Evolutionary conservation across 2,888 invertebrate species (phyloP), one percentile per base, ranked within the genome.

Genomic region (Lasioglossum calceatum): DNA sequence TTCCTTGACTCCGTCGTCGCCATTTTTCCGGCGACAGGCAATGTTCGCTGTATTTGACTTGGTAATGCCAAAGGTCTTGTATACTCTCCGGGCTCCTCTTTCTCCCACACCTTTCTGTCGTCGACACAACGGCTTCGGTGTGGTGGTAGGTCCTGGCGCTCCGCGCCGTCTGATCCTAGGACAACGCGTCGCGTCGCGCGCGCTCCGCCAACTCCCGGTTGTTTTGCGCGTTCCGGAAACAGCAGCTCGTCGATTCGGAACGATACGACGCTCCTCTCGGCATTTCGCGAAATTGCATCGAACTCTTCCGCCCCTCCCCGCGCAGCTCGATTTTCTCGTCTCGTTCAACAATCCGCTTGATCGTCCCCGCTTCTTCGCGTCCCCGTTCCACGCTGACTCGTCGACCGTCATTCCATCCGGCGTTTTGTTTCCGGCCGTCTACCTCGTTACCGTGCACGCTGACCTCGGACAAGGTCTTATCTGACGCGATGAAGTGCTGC

Each of bases 31-130:
- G 79, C 90, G 90, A n/a, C 89, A 90, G 90, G 88, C 92, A 91
- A 92, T 91, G 92, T 89, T 92, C 91, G 80, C 85, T 74, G 89
- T 91, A 95, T 94, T 95, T 95, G 95, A 95, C 94, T 95, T 95
- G 95, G 94, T 95, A 95, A 95, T 95, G 91, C 91, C 87, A 89
- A 93, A 92, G 93, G 87, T 91, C 92, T 91, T 82, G 86, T 90
- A 90, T 91, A 87, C 86, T 85, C 89, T 87, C 89, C 81, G 50
- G 81, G 50, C 61, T 84, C 80, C 82, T 79, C 86, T 86, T 78
- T 83, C 87, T 78, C 72, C 70, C 81, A 77, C 82, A 82, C 85
- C 58, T 47, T 16, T 1, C 71, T 44, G 50, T 58, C 70, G 88
- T 75, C 88, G 86, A 89, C 91, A 83, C 93, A 92, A 92, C 89